Base-by-base conservation (phyloP, 1,140 invertebrate genomes). In the Gonatopus flavifemur region DNA sequence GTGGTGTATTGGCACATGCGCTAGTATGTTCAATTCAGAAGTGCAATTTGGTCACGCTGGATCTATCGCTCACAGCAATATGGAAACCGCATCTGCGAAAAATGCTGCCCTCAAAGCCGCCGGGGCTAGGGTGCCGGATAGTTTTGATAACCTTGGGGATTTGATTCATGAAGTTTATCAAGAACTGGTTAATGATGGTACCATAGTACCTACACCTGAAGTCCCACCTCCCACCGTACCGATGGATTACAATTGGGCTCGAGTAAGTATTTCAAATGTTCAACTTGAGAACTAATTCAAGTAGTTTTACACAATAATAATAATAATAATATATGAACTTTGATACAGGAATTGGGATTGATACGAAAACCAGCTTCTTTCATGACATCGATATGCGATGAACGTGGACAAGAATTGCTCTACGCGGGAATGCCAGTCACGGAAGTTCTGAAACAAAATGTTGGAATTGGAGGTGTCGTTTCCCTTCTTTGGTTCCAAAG, bases 41-140 rank as follows among this genome's bases (percentile, higher is more conserved):
- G 96, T 99, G n/a, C 97, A 99, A 77, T 99, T 99, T 78, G 97
- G 97, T 1, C 97, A 99, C 80, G 97, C 97, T 59, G 97, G 97
- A 10, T 96, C 96, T 3, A 97, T 96, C 69, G 97, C 97, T 5
- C 94, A 98, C 67, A 95, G 91, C 4, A 89, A 93, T 30, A 72
- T 86, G n/a, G 97, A 99, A 80, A 98, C 96, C 6, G 96, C 97
- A 1, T 84, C 84, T 0, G 84, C 91, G 0, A 99, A 99, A 79
- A 99, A 99, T 71, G 83, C 83, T 25, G 89, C 92, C 1, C 79
- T 99, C 2, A 80, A 82, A 50, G 82, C 82, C 2, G 89, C 88
- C 38, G 96, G 96, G 1, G 96, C 93, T 6, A 80, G 85, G 60
- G 96, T 99, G 3, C 97, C 97, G 0, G 81, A 84, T 3, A 94